A percentile compares a stretch with the other conserved stretches of the same genome.
Conservation (phyloP, 1,140 invertebrate genomes). For the Drosophila persimilis region DNA sequence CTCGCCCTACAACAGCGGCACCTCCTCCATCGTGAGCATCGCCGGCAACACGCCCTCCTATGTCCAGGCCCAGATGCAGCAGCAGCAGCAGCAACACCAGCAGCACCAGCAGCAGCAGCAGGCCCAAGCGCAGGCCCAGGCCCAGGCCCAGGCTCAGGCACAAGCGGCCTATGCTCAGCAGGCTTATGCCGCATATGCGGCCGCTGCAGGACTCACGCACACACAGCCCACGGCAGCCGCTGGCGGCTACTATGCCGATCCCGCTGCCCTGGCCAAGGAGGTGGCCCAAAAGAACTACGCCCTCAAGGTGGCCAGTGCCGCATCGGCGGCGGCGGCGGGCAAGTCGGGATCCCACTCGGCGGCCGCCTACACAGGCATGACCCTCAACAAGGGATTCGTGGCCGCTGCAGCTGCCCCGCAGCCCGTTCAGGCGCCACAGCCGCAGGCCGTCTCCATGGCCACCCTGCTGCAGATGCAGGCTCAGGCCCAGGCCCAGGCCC, state of each 20-base stretch:
- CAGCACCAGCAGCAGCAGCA: slow-evolving; percentile 46
- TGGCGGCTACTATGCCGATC: slow-evolving; percentile 83
- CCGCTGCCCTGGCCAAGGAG: slow-evolving; percentile 88
- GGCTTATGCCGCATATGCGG: slow-evolving; percentile 78
- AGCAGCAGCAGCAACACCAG: slow-evolving; percentile 54
- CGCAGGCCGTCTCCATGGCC: slow-evolving; percentile 54
- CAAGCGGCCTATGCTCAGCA: slow-evolving; percentile 78
- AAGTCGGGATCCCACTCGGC: slow-evolving; percentile 47
- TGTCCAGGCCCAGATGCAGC: slow-evolving; percentile 74
- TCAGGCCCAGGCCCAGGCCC: slow-evolving; percentile 47
- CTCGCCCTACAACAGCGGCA: slow-evolving; percentile 37
- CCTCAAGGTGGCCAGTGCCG: slow-evolving; percentile 85
- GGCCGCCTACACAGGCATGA: slow-evolving; percentile 91
- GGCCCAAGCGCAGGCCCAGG: slow-evolving; percentile 35
- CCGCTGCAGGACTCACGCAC: slow-evolving; percentile 61
- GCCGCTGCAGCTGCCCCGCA: slow-evolving; percentile 74
- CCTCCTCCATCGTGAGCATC: slow-evolving; percentile 51
- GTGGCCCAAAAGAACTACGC: slow-evolving; percentile 91
- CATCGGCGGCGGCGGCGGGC: slow-evolving; percentile 18
- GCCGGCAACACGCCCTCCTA: slow-evolving; percentile 45
- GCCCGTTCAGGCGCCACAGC: slow-evolving; percentile 42
- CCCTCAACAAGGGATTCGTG: slow-evolving; percentile 86
- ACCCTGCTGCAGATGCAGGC: slow-evolving; percentile 65
- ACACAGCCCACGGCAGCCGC: slow-evolving; percentile 41
- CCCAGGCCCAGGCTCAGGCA: slow-evolving; percentile 48